phyloP scores from a whole-genome alignment of 2,888 invertebrate species.

The Brachypterus glaber region DNA sequence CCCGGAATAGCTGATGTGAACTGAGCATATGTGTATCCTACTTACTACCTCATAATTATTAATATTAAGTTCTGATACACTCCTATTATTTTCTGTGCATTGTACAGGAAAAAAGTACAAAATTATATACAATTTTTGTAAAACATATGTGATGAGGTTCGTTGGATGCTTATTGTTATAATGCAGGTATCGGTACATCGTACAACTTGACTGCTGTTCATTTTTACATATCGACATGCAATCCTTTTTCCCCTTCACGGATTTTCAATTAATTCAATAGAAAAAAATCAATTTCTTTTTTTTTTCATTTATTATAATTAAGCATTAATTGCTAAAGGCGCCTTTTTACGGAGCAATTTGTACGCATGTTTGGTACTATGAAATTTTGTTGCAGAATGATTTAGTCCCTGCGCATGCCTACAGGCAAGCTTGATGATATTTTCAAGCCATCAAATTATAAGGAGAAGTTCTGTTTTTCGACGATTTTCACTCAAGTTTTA shows the following conservation, averaged over 20 bases:
- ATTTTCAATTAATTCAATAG: no score
- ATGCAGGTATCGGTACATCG: constrained; percentile 26
- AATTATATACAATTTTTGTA: constrained; percentile 42
- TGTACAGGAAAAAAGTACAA: constrained; percentile 40
- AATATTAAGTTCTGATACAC: constrained; percentile 37
- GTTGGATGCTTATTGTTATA: constrained; percentile 32
- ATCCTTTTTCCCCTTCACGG: constrained; percentile 10
- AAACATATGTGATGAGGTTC: constrained; percentile 35
- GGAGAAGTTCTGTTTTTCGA: no score
- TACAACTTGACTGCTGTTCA: constrained; percentile 27
- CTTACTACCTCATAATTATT: constrained; percentile 40
- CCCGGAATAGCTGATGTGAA: constrained; percentile 35
- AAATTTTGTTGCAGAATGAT: no score
- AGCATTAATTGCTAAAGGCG: no score
- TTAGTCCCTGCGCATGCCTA: no score
- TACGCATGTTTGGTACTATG: no score
- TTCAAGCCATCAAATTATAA: no score
- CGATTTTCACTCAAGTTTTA: no score
- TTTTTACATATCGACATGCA: constrained; percentile 31
- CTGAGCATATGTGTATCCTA: constrained; percentile 40
- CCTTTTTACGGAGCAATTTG: no score
- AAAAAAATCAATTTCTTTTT: no score
- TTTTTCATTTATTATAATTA: no score
- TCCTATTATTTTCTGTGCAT: constrained; percentile 42
- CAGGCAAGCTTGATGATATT: no score